A percentile compares a stretch with the other conserved stretches of the same genome.
Conservation (phyloP, 2,113 vertebrate species). For the Equus quagga region DNA sequence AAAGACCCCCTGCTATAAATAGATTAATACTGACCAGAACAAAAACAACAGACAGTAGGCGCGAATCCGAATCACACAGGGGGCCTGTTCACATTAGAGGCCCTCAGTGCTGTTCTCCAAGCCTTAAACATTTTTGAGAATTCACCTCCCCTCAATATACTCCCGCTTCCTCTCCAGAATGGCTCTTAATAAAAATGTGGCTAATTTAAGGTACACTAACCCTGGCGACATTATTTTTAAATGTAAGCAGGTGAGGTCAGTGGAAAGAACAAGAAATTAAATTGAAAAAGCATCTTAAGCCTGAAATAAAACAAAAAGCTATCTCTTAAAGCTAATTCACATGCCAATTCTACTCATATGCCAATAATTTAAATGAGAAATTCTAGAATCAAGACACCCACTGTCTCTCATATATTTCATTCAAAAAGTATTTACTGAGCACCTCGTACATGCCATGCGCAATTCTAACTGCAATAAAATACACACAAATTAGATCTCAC, state of each 20-base stretch:
- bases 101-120: background rate
- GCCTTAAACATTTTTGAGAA: background rate
- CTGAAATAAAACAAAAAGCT: background rate
- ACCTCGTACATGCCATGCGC: background rate
- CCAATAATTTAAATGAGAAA: constrained; percentile 26
- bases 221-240: background rate
- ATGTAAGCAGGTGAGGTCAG: background rate
- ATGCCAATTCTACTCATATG: background rate
- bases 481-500: background rate
- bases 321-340: constrained; percentile 1
- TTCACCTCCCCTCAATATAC: background rate
- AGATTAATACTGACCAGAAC: background rate
- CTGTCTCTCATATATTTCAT: background rate
- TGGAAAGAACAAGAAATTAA: constrained; percentile 15
- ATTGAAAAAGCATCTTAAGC: background rate
- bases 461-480: background rate
- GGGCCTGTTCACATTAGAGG: background rate
- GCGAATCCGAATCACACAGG: background rate
- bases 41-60: background rate
- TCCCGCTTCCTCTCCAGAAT: background rate
- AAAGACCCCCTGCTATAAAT: background rate
- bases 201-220: background rate
- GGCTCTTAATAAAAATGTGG: background rate
- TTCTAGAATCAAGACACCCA: background rate
- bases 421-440: background rate